Evolutionary conservation across 1,140 invertebrate genomes (phyloP), one percentile per base, ranked within the genome.

Genomic region (Parapsyche elsis): DNA sequence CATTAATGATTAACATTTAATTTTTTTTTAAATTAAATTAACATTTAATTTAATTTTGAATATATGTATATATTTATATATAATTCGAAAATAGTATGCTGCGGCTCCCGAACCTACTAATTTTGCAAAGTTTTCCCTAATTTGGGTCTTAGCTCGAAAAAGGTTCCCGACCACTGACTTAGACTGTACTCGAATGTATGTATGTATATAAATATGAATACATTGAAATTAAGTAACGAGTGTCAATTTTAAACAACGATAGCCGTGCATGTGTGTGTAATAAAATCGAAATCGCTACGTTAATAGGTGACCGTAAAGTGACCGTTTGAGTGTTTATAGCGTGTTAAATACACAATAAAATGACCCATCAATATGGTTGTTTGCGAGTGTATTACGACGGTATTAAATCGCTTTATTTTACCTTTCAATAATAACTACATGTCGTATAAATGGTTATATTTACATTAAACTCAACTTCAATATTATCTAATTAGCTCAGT

Each of bases 331-430:
- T 2, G 10, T 53, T 53, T 53, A 53, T 53, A 16, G 10, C 49
- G 49, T 16, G 49, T 53, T 53, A 53, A 53, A 53, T 53, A 16
- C 49, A 16, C 49, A 53, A 53, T 53, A 53, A 53, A 53, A 53
- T 16, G 16, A 53, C 10, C 49, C 49, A 53, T 53, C 16, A 53
- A 53, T 53, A 14, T 10, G 12, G 16, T 53, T 53, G 49, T 53
- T 53, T 53, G 16, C 49, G 16, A 12, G 49, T 14, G 49, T 16
- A 53, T 53, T 53, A 38, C 30, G 30, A 38, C 30, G 30, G 7
- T 38, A 38, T 38, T 38, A 38, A 38, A 38, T 38, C 30, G 7
- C 30, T 38, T 38, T 38, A 38, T 38, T n/a, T 38, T 38, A 38
- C 30, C 7, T 7, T 7, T 7, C 16, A 12, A 12, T 16, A 53